phyloP scores from a whole-genome alignment of 2,113 vertebrate species.

The Rhinolophus sinicus region DNA sequence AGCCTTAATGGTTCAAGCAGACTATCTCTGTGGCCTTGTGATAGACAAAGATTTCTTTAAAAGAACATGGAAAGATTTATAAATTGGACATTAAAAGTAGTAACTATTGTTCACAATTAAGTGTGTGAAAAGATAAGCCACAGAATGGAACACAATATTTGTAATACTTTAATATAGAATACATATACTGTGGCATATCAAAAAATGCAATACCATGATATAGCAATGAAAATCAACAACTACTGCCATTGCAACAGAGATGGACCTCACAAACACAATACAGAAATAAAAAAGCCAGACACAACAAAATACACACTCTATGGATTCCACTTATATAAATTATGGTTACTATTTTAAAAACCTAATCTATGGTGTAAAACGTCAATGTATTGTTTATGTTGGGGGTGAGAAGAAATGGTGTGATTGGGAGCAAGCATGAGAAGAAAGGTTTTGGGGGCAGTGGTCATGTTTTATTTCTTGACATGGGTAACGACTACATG shows the following conservation, averaged over 20 bases:
- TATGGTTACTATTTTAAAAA: not conserved
- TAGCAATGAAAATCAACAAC: not conserved
- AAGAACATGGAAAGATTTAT: not conserved
- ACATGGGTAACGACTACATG: not conserved
- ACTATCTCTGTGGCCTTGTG: not conserved
- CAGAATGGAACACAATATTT: not conserved
- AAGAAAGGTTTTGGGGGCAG: not conserved
- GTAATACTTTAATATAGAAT: not conserved
- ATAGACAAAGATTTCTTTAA: not conserved
- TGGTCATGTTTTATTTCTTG: not conserved
- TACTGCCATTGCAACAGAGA: not conserved
- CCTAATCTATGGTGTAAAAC: not conserved
- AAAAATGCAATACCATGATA: not conserved
- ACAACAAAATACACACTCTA: not conserved
- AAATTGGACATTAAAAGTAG: not conserved
- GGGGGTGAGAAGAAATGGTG: not conserved
- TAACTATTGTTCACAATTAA: not conserved
- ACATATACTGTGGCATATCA: not conserved
- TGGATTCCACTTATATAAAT: not conserved
- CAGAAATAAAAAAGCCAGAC: not conserved
- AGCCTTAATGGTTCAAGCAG: not conserved
- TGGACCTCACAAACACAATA: not conserved
- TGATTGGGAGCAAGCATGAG: not conserved
- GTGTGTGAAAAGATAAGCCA: not conserved
- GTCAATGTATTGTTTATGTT: not conserved